Conservation (phyloP, 2,113 vertebrate species). For the Nettapus auritus region DNA sequence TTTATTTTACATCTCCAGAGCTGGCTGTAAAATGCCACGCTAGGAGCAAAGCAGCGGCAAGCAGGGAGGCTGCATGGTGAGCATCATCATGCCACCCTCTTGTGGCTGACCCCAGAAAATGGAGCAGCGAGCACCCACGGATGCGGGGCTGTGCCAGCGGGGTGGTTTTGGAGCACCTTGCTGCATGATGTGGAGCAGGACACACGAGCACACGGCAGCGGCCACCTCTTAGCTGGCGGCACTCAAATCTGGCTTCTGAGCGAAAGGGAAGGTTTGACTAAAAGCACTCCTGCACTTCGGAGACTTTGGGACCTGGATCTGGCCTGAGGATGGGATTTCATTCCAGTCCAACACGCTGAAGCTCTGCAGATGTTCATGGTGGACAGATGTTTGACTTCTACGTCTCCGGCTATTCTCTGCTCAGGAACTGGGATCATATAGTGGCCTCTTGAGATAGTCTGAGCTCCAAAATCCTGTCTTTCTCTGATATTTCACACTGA, state of each 20-base stretch:
- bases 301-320: neutral
- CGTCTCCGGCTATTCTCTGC: neutral
- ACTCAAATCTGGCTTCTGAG: neutral
- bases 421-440: neutral
- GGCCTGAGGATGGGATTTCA: neutral
- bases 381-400: neutral
- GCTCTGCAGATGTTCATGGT: neutral
- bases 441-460: neutral
- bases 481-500: neutral
- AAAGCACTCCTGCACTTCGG: neutral
- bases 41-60: rapidly evolving
- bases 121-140: rapidly evolving
- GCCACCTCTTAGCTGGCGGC: neutral
- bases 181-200: neutral
- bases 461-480: neutral
- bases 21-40: neutral
- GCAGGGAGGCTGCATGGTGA: neutral
- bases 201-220: rapidly evolving
- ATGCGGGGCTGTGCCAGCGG: rapidly evolving
- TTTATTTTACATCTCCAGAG: neutral
- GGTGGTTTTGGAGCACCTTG: rapidly evolving
- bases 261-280: neutral
- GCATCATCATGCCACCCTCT: conserved; percentile 66
- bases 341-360: neutral
- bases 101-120: conserved; percentile 41